Conservation (phyloP, 2,888 invertebrate species). For the Magallana nippona region DNA sequence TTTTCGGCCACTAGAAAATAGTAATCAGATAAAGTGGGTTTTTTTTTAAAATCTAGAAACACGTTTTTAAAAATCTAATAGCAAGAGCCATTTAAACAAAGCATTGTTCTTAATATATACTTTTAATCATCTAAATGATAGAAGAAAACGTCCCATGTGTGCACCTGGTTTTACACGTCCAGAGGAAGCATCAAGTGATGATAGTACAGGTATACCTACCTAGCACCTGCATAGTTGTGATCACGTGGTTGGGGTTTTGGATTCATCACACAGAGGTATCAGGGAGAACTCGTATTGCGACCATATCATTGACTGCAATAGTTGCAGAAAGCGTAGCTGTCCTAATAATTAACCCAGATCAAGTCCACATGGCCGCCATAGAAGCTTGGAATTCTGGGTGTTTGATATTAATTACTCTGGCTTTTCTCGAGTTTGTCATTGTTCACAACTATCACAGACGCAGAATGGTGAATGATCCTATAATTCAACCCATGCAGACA, state of each 20-base stretch:
- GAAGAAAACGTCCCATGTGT: constrained; percentile 40
- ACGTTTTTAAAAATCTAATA: too few relatives aligned
- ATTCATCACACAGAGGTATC: constrained; percentile 46
- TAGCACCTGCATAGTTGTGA: constrained; percentile 42
- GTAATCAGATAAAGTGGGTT: too few relatives aligned
- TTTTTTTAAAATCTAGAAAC: too few relatives aligned
- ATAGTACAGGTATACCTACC: constrained; percentile 45
- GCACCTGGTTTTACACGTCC: constrained; percentile 10
- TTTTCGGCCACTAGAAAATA: too few relatives aligned
- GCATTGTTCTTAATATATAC: neutral
- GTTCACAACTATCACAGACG: constrained; percentile 44
- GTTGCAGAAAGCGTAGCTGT: constrained; percentile 42
- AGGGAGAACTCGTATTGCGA: constrained; percentile 25
- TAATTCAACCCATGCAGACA: too few relatives aligned
- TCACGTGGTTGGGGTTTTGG: constrained; percentile 47
- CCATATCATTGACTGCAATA: constrained; percentile 37
- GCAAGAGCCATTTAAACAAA: neutral
- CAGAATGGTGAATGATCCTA: too few relatives aligned
- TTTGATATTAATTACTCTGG: constrained; percentile 31
- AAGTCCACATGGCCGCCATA: constrained; percentile 42
- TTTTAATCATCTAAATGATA: neutral
- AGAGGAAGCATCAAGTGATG: constrained; percentile 25
- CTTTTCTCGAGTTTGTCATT: constrained; percentile 44
- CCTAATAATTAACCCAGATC: constrained; percentile 42
- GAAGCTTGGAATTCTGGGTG: constrained; percentile 43